Base-by-base conservation (phyloP, 53 echinoderm and acorn worm species). In the Actinopyga echinites region DNA sequence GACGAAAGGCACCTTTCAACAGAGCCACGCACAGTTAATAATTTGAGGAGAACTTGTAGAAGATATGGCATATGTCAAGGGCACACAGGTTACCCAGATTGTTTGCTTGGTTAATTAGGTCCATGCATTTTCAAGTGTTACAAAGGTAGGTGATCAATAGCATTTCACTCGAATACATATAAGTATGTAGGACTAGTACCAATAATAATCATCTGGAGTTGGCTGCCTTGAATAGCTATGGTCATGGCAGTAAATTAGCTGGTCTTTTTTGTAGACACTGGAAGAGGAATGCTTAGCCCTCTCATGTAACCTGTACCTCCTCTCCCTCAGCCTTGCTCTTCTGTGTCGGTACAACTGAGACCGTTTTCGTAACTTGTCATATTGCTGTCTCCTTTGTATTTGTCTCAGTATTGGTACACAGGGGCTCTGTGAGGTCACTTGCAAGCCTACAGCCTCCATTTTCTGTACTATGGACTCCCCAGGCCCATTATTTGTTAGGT, bases 401-500 rank as follows among this genome's bases (percentile, higher is more conserved):
- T 75, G 75, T 28, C 45, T 53, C 43, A 75, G 43, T 15, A 30
- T n/a, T 19, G 3, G 9, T 5, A 68, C 35, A 19, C 37, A 68
- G 23, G 31, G 25, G 28, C 75, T 75, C 8, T 30, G 25, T 25
- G 45, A 21, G 9, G 26, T 29, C 49, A 75, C 11, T 10, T 53
- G n/a, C 29, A 44, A 42, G 4, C 75, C 44, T 12, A 45, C 24
- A 53, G 52, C 45, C 21, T 75, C 54, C 44, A 26, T 75, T 17
- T 75, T 75, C 75, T 0, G 23, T 13, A 49, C 43, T 7, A 75
- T 54, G 28, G 74, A 75, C 29, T 75, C 44, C 12, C 52, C 75
- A 28, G 75, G 75, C 28, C 75, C 75, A 75, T 52, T 75, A 2
- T 75, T 75, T 44, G 30, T 13, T 2, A 44, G 10, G 54, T 75